These are phyloP conservation scores for Lordiphosa stackelbergi DNA, from an alignment of 1,140 invertebrate genomes.

Conservation along the genomic window DNA sequence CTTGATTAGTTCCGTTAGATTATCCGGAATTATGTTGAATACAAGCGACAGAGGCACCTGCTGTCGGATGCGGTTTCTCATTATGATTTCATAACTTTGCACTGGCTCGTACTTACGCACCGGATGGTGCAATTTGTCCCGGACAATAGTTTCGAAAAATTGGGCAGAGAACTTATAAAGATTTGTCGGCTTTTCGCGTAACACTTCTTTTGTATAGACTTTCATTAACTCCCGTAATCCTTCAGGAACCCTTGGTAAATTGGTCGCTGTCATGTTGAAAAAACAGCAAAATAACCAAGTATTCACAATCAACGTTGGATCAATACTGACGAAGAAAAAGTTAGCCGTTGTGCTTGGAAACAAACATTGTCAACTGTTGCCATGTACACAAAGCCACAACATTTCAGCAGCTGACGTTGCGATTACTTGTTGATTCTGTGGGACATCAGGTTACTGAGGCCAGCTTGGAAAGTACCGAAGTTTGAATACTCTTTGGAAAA, in stretches of 20 bases:
- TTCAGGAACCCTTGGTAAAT: constrained; percentile 77
- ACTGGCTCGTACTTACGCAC: constrained; percentile 43
- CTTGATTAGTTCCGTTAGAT: constrained; percentile 78
- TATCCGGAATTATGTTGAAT: constrained; percentile 78
- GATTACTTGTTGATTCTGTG: constrained; percentile 17
- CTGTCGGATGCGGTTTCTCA: constrained; percentile 49
- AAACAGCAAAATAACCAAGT: constrained; percentile 12
- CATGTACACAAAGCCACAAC: constrained; percentile 62
- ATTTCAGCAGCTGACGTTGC: constrained; percentile 28
- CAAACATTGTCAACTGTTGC: constrained; percentile 38
- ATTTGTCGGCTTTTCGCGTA: constrained; percentile 78
- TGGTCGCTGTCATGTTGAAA: constrained; percentile 47
- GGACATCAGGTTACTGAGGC: not conserved
- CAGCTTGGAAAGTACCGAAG: not conserved
- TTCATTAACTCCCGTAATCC: constrained; percentile 79
- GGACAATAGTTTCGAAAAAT: constrained; percentile 77
- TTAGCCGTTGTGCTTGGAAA: constrained; percentile 26
- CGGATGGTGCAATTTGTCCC: constrained; percentile 58
- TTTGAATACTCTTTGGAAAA: too few relatives aligned
- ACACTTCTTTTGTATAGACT: constrained; percentile 78
- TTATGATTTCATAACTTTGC: constrained; percentile 55
- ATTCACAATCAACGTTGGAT: constrained; percentile 46
- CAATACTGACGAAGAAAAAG: constrained; percentile 52
- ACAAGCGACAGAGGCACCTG: constrained; percentile 64
- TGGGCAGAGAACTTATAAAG: constrained; percentile 78